Conservation (phyloP, 2,113 vertebrate species). For the Pseudolaguvia tuberculata region DNA sequence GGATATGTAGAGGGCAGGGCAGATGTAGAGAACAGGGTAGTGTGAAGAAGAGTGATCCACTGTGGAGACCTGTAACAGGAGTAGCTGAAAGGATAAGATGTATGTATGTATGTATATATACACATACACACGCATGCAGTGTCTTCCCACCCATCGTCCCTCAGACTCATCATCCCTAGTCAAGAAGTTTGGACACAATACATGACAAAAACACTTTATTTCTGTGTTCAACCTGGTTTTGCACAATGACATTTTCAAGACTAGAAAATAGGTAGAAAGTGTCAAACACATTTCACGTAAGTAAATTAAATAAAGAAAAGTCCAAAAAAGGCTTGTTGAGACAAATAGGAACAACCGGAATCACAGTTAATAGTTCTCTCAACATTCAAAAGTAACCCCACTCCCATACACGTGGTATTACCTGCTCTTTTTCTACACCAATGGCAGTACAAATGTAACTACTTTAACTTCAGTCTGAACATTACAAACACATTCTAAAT, state of each 20-base stretch:
- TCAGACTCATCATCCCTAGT: not conserved
- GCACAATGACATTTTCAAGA: slow-evolving; percentile 24
- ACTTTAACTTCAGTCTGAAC: slow-evolving; percentile 13
- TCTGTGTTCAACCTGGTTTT: slow-evolving; percentile 17
- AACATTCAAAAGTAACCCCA: slow-evolving; percentile 31
- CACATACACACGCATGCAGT: not conserved
- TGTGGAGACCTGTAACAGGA: no score
- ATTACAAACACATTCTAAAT: slow-evolving; percentile 35
- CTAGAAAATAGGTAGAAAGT: slow-evolving; percentile 8
- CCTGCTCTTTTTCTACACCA: slow-evolving; percentile 11
- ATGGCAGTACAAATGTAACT: slow-evolving; percentile 1
- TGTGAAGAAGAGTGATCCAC: no score
- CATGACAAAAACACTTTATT: slow-evolving; percentile 25
- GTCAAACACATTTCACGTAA: slow-evolving; percentile 25
- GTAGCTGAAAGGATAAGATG: no score
- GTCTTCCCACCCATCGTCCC: not conserved
- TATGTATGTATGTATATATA: not conserved
- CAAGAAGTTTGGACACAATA: not conserved
- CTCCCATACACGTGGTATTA: slow-evolving; percentile 6
- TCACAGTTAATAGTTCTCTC: slow-evolving; percentile 27
- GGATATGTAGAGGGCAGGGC: no score
- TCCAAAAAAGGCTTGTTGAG: not conserved
- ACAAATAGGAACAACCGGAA: slow-evolving; percentile 15
- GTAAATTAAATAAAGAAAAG: slow-evolving; percentile 23
- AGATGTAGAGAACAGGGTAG: no score